Conservation (phyloP, 2,888 invertebrate species). For the Gordius sp. region DNA sequence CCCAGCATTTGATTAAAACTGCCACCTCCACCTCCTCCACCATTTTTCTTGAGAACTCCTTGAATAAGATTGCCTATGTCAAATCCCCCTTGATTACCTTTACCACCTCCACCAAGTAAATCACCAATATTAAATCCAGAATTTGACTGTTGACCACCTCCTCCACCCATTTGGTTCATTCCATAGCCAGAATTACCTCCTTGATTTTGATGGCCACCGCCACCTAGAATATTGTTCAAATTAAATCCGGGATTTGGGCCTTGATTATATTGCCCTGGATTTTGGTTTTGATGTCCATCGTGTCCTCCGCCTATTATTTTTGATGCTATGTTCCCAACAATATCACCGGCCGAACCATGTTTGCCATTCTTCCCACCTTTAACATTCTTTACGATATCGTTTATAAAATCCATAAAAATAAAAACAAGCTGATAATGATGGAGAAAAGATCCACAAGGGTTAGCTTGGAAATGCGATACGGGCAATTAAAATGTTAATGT, state of each 20-base stretch:
- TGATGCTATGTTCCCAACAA: constrained; percentile 9
- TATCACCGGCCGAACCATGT: neutral
- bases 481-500: too few relatives aligned
- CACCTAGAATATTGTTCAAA: neutral
- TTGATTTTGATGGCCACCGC: neutral
- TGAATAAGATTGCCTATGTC: constrained; percentile 21
- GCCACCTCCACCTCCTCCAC: constrained; percentile 20
- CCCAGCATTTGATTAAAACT: neutral
- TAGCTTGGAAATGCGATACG: too few relatives aligned
- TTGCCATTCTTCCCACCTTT: neutral
- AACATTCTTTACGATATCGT: constrained; percentile 9
- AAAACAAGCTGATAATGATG: too few relatives aligned
- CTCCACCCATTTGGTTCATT: neutral
- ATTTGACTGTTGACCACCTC: neutral
- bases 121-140: too few relatives aligned
- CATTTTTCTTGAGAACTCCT: constrained; percentile 24
- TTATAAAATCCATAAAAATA: constrained; percentile 15
- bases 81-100: constrained; percentile 18
- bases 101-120: constrained; percentile 16
- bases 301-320: neutral
- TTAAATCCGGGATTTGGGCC: neutral
- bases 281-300: neutral
- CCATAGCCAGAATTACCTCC: neutral
- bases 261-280: neutral
- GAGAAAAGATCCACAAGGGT: too few relatives aligned